Evolutionary conservation across 2,888 invertebrate genomes (phyloP), one percentile per base, ranked within the genome.

Genomic region (Apamea anceps): DNA sequence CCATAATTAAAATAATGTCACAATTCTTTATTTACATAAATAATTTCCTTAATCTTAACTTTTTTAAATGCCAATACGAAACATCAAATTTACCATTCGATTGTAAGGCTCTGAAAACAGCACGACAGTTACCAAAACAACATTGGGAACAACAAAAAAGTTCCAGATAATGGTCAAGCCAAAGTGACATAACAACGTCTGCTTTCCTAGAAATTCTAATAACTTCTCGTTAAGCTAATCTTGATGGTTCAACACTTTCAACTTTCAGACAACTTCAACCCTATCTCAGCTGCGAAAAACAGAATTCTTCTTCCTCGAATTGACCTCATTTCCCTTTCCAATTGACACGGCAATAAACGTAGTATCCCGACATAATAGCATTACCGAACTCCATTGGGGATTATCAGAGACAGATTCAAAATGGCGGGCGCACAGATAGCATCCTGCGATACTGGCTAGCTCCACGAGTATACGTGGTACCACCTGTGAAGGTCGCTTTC

Each of bases 331-430:
- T 60, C 65, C 28, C 12, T 57, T 51, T 37, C 57, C 68, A 73
- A 79, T 74, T 67, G 67, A 72, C 74, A 77, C 54, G 42, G 42
- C 18, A 66, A 73, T 77, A 72, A 80, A 63, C 63, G 32, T 42
- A 75, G 15, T 28, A 45, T 76, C 54, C 65, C 57, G 63, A 63
- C 54, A 37, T 70, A 76, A 77, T 28, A 75, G 37, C 66, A 62
- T 76, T 80, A 71, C 37, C 67, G 71, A 73, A 76, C 54, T 80
- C 77, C 75, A 68, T 68, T 83, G 32, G 68, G 73, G 68, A 81
- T 83, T 79, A 83, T 72, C 63, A 51, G 65, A n/a, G 73, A 65
- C 65, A 63, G 66, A 76, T 76, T 70, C 75, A 72, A 77, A 80
- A 75, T 74, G 71, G 37, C 51, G 28, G 65, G 25, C 45, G 28